Conservation (phyloP, 2,797 vertebrate species). For the Monodelphis domestica region DNA sequence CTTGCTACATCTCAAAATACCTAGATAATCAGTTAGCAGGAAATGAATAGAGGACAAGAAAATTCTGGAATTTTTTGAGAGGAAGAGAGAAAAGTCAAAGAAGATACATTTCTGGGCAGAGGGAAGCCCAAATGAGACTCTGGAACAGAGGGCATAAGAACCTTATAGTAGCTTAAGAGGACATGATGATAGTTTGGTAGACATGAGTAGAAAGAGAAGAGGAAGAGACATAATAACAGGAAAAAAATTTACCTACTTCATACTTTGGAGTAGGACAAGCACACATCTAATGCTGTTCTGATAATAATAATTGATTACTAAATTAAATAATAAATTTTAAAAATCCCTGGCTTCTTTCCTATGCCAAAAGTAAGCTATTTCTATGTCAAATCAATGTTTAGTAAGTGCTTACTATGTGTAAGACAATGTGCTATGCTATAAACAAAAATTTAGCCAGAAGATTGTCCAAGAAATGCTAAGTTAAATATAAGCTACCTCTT, state of each 20-base stretch:
- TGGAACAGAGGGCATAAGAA: not conserved
- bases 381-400: not conserved
- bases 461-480: not conserved
- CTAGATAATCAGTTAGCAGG: not conserved
- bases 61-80: not conserved
- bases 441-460: not conserved
- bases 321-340: no score
- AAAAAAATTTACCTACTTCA: no score
- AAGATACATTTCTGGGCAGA: not conserved
- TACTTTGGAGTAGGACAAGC: not conserved
- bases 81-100: not conserved
- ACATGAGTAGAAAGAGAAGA: not conserved
- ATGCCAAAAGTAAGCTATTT: not conserved
- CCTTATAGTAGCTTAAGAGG: not conserved
- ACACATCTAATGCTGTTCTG: not conserved
- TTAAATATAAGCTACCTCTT: not conserved
- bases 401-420: no score
- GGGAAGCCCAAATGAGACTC: not conserved
- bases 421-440: not conserved
- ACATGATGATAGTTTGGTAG: not conserved
- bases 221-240: not conserved
- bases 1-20: not conserved
- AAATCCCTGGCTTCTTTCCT: not conserved
- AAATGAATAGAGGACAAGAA: not conserved
- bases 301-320: no score